These are phyloP conservation scores for Antedon mediterranea DNA, from an alignment of 53 echinoderm and acorn worm genomes.

Conservation along the genomic window DNA sequence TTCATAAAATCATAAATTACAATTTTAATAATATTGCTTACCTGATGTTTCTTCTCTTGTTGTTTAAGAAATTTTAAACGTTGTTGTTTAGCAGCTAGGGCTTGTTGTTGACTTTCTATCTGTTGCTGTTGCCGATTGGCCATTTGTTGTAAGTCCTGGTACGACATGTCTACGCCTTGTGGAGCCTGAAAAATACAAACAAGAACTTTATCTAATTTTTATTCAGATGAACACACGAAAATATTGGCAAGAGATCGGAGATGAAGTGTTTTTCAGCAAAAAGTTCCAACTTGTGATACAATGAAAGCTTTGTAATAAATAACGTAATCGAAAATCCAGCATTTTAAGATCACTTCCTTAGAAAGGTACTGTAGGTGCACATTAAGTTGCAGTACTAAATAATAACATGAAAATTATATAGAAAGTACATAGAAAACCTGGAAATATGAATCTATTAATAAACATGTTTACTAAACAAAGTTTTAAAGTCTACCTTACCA, in stretches of 20 bases:
- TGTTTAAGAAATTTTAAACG: slow-evolving; percentile 98
- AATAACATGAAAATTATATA: no score
- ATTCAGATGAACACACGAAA: background rate
- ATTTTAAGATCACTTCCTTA: no score
- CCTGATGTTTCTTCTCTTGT: slow-evolving; percentile 94
- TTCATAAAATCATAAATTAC: no score
- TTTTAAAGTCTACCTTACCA: background rate
- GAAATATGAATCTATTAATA: no score
- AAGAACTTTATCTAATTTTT: background rate
- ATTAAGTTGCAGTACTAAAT: no score
- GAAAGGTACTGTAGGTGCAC: no score
- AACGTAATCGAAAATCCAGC: no score
- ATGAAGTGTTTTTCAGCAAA: background rate
- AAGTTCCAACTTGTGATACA: slow-evolving; percentile 1
- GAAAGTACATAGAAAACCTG: no score
- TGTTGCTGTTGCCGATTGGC: slow-evolving; percentile 88
- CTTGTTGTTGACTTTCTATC: slow-evolving; percentile 94
- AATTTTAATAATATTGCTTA: no score
- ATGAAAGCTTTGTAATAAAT: no score
- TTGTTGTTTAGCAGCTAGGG: slow-evolving; percentile 98
- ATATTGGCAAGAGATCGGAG: background rate
- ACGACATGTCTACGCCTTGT: slow-evolving; percentile 59
- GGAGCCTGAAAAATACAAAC: slow-evolving; percentile 17
- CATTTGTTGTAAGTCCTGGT: slow-evolving; percentile 83
- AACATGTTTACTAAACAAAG: no score